phyloP scores from a whole-genome alignment of 2,113 vertebrate genomes.

The Brachyhypopomus occidentalis region DNA sequence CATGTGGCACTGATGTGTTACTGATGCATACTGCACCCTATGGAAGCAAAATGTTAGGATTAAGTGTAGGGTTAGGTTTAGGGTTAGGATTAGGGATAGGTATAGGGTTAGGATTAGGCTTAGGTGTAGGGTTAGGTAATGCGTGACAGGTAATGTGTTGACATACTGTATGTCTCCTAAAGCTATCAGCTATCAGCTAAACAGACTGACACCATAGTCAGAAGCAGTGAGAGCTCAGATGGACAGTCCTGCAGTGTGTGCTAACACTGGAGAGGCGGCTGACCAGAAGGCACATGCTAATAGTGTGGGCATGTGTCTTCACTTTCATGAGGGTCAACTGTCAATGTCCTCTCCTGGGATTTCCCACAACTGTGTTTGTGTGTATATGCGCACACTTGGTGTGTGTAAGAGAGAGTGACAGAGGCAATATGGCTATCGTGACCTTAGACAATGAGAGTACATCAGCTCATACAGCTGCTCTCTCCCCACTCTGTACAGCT shows the following conservation, averaged over 20 bases:
- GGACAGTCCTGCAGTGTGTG: background rate
- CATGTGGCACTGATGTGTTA: too few species aligned
- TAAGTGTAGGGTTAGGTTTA: too few species aligned
- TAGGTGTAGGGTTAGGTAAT: too few species aligned
- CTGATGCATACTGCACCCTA: too few species aligned
- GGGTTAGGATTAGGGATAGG: too few species aligned
- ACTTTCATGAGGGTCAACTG: constrained; percentile 45
- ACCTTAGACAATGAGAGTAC: constrained; percentile 50
- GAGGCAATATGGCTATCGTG: constrained; percentile 44
- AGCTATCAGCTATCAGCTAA: too few species aligned
- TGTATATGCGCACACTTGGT: constrained; percentile 35
- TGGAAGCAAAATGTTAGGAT: too few species aligned
- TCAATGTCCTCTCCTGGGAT: constrained; percentile 53
- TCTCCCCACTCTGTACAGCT: constrained; percentile 43
- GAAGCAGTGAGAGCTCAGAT: background rate
- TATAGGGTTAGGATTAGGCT: too few species aligned
- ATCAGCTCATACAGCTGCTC: constrained; percentile 59
- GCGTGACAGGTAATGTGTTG: too few species aligned
- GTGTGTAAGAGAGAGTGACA: constrained; percentile 14
- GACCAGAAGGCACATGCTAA: constrained; percentile 1
- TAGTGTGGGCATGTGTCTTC: constrained; percentile 39
- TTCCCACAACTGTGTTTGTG: constrained; percentile 60
- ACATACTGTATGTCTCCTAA: too few species aligned
- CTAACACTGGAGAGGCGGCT: background rate
- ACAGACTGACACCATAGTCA: too few species aligned